A percentile compares a stretch with the other conserved stretches of the same genome.
Conservation (phyloP, 1,140 invertebrate genomes). For the Phocides pigmalion region DNA sequence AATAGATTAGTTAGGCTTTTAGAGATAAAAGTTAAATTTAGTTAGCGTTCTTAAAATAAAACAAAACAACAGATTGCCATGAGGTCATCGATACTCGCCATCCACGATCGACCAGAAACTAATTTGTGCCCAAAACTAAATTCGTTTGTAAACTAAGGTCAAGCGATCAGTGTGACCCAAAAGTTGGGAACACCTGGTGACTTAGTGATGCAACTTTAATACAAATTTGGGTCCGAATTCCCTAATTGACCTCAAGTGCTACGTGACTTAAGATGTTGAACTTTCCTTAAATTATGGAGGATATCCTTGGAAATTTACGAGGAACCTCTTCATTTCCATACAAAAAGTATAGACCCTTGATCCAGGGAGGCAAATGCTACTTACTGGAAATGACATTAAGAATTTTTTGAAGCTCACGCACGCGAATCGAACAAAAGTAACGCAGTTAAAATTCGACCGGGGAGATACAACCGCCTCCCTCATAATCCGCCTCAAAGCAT, state of each 20-base stretch:
- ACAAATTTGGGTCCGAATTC: conserved; percentile 19
- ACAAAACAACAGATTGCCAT: not conserved
- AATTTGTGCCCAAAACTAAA: conserved; percentile 25
- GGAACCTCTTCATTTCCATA: not conserved
- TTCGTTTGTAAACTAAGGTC: conserved; percentile 23
- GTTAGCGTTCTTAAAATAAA: no score
- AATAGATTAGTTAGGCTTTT: no score
- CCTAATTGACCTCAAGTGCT: conserved; percentile 2
- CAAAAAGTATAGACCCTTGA: not conserved
- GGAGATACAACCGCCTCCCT: no score
- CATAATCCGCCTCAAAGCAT: no score
- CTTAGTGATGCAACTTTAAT: conserved; percentile 27
- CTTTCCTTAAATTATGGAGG: conserved; percentile 1
- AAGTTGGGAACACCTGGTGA: conserved; percentile 26
- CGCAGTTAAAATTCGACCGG: no score
- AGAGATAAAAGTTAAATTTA: no score
- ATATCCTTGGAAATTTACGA: not conserved
- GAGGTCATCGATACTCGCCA: not conserved
- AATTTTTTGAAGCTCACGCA: no score
- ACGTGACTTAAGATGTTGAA: conserved; percentile 6
- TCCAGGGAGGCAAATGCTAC: no score
- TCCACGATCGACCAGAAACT: conserved; percentile 18
- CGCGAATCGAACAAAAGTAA: no score
- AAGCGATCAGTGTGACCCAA: conserved; percentile 23
- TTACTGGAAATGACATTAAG: not conserved